Conservation (phyloP, 1,140 invertebrate genomes). For the Nasonia longicornis region DNA sequence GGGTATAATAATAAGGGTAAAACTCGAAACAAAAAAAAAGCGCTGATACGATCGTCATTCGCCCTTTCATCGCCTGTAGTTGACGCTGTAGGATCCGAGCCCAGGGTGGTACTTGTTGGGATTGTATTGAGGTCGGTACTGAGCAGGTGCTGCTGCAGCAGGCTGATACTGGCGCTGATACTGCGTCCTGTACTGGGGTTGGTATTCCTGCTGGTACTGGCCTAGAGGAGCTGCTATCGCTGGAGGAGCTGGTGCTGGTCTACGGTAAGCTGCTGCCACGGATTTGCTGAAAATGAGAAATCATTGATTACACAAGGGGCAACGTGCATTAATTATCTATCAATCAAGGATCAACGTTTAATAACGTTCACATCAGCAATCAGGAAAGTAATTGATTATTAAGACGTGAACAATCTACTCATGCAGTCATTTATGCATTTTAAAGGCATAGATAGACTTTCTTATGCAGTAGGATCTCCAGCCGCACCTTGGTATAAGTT, state of each 20-base stretch:
- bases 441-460: too few species aligned
- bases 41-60: neutral
- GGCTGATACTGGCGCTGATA: conserved; percentile 52
- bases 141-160: conserved; percentile 47
- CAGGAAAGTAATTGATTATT: too few species aligned
- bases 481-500: too few species aligned
- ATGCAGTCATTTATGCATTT: too few species aligned
- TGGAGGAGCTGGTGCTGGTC: conserved; percentile 58
- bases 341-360: too few species aligned
- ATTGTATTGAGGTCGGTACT: conserved; percentile 57
- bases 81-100: conserved; percentile 77
- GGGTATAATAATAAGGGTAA: neutral
- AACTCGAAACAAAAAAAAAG: neutral
- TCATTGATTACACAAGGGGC: neutral
- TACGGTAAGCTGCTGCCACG: conserved; percentile 59
- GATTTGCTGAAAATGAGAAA: conserved; percentile 52
- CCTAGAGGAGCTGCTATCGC: conserved; percentile 61
- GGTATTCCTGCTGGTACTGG: conserved; percentile 59
- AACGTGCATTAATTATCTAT: too few species aligned
- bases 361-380: too few species aligned
- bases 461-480: too few species aligned
- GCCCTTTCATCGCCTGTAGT: conserved; percentile 68
- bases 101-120: conserved; percentile 70
- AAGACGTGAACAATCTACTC: too few species aligned
- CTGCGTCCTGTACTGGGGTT: conserved; percentile 56